phyloP scores from a whole-genome alignment of 2,888 invertebrate species.

The Thymelicus acteon region DNA sequence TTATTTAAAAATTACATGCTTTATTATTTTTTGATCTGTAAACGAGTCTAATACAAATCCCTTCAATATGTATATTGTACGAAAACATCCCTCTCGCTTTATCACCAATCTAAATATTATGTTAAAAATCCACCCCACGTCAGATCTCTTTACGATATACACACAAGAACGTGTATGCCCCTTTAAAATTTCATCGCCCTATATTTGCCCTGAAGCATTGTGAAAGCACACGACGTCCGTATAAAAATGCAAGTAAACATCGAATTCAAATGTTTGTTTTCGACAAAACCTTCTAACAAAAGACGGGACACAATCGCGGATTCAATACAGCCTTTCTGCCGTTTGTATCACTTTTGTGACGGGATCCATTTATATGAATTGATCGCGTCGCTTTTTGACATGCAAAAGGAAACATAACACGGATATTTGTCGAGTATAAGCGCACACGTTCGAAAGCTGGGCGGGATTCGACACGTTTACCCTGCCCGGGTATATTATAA shows the following conservation, averaged over 20 bases:
- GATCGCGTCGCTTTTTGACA: constrained; percentile 68
- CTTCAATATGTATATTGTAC: neutral
- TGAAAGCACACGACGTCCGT: constrained; percentile 23
- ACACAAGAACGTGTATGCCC: constrained; percentile 15
- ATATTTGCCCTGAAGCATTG: constrained; percentile 28
- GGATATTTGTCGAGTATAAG: constrained; percentile 64
- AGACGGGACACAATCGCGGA: constrained; percentile 53
- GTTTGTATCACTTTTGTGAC: constrained; percentile 67
- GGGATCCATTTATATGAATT: constrained; percentile 71
- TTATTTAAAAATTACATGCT: no score
- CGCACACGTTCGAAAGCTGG: constrained; percentile 11
- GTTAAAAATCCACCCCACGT: constrained; percentile 15
- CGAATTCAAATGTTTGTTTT: constrained; percentile 46
- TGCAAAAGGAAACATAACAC: constrained; percentile 74
- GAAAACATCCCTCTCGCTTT: neutral
- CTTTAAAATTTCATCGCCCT: constrained; percentile 33
- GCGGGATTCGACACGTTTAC: constrained; percentile 9
- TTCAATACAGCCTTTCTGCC: constrained; percentile 59
- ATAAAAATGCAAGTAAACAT: constrained; percentile 38
- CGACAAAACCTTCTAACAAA: constrained; percentile 42
- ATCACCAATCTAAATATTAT: constrained; percentile 30
- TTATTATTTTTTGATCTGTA: no score
- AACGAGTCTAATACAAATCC: neutral
- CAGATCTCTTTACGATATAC: constrained; percentile 6
- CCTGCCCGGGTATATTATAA: neutral